Conservation (phyloP, 2,888 invertebrate species). For the Drosophila birchii region DNA sequence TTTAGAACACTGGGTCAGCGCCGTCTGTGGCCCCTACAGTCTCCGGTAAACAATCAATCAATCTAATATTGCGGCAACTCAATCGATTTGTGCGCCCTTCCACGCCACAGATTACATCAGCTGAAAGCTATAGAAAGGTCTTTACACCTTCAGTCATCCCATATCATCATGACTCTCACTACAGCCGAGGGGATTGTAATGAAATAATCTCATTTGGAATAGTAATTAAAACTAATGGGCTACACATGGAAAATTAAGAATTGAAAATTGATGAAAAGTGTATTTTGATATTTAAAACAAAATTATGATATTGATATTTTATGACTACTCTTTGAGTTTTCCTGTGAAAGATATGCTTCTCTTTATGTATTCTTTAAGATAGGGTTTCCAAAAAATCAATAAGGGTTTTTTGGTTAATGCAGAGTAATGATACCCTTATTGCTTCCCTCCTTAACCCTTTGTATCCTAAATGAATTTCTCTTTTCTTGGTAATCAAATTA, state of each 20-base stretch:
- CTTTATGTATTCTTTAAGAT: not conserved
- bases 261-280: not conserved
- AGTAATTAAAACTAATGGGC: conserved; percentile 5
- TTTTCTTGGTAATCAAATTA: conserved; percentile 15
- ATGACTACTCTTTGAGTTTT: not conserved
- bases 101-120: conserved; percentile 34
- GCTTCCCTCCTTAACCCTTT: not conserved
- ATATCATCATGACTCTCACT: conserved; percentile 10
- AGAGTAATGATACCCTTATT: not conserved
- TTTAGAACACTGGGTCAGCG: conserved; percentile 51
- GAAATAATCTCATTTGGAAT: conserved; percentile 12
- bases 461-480: conserved; percentile 6
- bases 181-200: conserved; percentile 16
- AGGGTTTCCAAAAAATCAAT: not conserved
- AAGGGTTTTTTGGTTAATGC: not conserved
- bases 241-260: not conserved
- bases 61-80: conserved; percentile 37
- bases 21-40: conserved; percentile 23
- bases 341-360: not conserved
- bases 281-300: not conserved
- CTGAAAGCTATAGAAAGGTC: conserved; percentile 12
- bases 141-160: conserved; percentile 6
- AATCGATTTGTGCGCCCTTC: conserved; percentile 37
- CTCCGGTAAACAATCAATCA: conserved; percentile 53
- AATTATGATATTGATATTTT: not conserved